Evolutionary conservation across 2,888 invertebrate species (phyloP).

Genomic region (Brachypalpus laphriformis): DNA sequence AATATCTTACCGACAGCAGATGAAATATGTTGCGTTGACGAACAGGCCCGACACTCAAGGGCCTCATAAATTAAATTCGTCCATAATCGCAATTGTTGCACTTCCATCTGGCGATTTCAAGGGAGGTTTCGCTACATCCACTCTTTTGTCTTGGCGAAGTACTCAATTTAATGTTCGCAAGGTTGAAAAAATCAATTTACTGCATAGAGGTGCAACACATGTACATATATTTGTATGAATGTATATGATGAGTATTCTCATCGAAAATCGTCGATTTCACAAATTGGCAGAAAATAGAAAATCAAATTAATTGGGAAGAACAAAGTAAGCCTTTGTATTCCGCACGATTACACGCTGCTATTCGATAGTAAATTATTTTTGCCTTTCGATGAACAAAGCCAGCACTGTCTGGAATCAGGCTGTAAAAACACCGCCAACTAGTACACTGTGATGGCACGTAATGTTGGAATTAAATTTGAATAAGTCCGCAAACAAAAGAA

Average conservation of each 20-base stretch:
- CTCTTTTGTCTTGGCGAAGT: no score
- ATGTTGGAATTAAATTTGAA: constrained; percentile 57
- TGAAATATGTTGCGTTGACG: no score
- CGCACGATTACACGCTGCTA: constrained; percentile 5
- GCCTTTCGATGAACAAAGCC: constrained; percentile 16
- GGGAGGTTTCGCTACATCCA: no score
- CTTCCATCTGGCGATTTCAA: no score
- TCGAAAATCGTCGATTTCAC: constrained; percentile 4
- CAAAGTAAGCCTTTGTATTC: constrained; percentile 19
- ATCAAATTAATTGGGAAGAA: background rate
- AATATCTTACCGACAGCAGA: no score
- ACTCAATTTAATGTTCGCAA: background rate
- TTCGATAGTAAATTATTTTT: constrained; percentile 18
- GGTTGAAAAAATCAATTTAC: background rate
- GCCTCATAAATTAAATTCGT: no score
- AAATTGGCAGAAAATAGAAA: constrained; percentile 23
- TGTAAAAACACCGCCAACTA: background rate
- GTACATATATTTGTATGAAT: background rate
- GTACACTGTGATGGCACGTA: constrained; percentile 22
- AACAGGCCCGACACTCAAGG: no score
- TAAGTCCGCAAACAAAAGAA: constrained; percentile 54
- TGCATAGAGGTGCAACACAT: background rate
- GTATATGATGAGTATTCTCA: background rate
- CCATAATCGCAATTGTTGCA: no score
- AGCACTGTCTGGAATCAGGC: background rate